phyloP scores from a whole-genome alignment of 2,797 vertebrate species.

The Anabacerthia variegaticeps region DNA sequence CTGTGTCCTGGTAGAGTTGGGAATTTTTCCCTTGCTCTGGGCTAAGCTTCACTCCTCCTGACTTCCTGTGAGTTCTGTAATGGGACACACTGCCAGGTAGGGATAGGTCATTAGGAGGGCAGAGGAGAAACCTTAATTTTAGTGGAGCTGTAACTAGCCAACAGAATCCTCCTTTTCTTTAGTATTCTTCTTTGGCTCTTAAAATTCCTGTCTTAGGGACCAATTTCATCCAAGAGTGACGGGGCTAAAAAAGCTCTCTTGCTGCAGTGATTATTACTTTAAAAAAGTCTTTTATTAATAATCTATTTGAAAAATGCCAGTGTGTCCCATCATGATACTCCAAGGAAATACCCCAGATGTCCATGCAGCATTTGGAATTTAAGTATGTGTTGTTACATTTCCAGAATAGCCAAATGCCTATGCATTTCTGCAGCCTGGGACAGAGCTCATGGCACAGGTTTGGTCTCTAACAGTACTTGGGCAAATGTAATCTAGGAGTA shows the following conservation, averaged over 20 bases:
- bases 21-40: not conserved
- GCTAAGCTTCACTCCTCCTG: not conserved
- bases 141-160: not conserved
- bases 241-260: not conserved
- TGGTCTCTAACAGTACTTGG: not conserved
- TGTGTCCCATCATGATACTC: not conserved
- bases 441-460: not conserved
- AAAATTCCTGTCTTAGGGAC: not conserved
- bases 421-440: not conserved
- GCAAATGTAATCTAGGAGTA: not conserved
- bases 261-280: not conserved
- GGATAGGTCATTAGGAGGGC: not conserved
- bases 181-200: not conserved
- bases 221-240: not conserved
- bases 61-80: not conserved
- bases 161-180: not conserved
- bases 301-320: not conserved
- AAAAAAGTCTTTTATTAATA: not conserved
- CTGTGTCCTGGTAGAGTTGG: not conserved
- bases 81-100: not conserved
- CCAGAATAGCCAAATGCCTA: not conserved
- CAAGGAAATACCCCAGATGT: not conserved
- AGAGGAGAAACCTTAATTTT: not conserved
- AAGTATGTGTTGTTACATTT: not conserved
- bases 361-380: not conserved